Conservation (phyloP, 2,113 vertebrate species). For the Silurus meridionalis region DNA sequence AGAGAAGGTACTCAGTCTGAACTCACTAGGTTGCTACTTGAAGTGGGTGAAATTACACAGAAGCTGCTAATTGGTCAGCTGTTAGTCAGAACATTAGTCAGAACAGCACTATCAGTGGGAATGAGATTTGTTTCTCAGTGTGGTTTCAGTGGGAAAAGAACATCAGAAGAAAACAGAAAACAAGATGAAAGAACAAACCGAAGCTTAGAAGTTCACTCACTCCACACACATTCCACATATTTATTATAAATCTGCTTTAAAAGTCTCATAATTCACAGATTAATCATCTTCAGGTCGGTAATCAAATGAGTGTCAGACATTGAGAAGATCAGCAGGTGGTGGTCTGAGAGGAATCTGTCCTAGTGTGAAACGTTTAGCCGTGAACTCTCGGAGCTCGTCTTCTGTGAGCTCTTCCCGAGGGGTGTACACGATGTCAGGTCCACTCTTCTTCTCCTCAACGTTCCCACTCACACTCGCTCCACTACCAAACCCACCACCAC, state of each 20-base stretch:
- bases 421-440: constrained; percentile 74
- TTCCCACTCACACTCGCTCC: constrained; percentile 45
- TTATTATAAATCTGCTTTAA: constrained; percentile 8
- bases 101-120: not conserved
- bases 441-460: constrained; percentile 32
- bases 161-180: not conserved
- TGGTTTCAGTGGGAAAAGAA: not conserved
- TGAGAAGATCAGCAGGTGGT: constrained; percentile 78
- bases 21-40: not conserved
- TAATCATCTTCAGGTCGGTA: not conserved
- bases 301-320: constrained; percentile 50
- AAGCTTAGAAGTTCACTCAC: not conserved
- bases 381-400: constrained; percentile 85
- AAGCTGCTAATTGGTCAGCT: not conserved
- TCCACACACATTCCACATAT: not conserved
- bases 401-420: constrained; percentile 74
- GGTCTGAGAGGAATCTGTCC: constrained; percentile 83
- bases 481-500: constrained; percentile 19
- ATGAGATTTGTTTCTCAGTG: not conserved
- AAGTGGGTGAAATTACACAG: not conserved
- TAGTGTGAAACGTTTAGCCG: constrained; percentile 76
- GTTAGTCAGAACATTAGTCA: too few relatives aligned
- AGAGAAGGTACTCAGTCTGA: too few relatives aligned
- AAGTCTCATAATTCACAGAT: not conserved
- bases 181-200: not conserved